A percentile compares a stretch with the other conserved stretches of the same genome.
These are phyloP conservation scores for Drosophila anomalipes DNA, from an alignment of 2,888 invertebrate genomes.

Conservation along the genomic window DNA sequence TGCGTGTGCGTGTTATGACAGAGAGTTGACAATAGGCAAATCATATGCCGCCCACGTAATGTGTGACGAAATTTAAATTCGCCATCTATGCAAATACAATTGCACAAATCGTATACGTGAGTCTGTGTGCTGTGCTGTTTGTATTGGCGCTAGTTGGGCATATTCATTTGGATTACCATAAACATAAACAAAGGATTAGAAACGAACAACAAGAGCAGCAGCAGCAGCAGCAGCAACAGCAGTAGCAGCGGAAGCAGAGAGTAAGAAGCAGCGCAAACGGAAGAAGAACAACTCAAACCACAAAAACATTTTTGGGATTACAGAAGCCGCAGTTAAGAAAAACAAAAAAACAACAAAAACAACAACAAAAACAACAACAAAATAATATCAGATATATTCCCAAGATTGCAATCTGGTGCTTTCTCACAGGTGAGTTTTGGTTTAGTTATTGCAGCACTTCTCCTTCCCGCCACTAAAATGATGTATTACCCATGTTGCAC, in stretches of 20 bases:
- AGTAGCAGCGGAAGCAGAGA: slow-evolving; percentile 1
- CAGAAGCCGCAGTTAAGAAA: slow-evolving; percentile 41
- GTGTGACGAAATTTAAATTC: slow-evolving; percentile 82
- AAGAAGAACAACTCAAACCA: slow-evolving; percentile 22
- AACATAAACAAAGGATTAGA: slow-evolving; percentile 81
- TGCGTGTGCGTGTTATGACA: slow-evolving; percentile 43
- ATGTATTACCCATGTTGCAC: slow-evolving; percentile 71
- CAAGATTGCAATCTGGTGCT: slow-evolving; percentile 26
- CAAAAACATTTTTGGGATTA: slow-evolving; percentile 69
- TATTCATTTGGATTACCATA: slow-evolving; percentile 75
- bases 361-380: background rate
- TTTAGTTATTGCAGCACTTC: background rate
- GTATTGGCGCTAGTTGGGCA: slow-evolving; percentile 47
- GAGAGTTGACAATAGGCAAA: slow-evolving; percentile 75
- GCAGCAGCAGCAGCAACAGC: slow-evolving; percentile 3
- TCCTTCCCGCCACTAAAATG: slow-evolving; percentile 53
- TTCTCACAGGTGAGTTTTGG: slow-evolving; percentile 65
- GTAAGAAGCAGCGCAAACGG: slow-evolving; percentile 6
- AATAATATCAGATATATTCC: background rate
- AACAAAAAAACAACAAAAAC: slow-evolving; percentile 4
- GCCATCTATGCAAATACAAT: slow-evolving; percentile 74
- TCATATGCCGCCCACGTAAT: slow-evolving; percentile 79
- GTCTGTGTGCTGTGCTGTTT: slow-evolving; percentile 39
- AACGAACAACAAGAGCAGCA: slow-evolving; percentile 41
- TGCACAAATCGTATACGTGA: slow-evolving; percentile 52